Evolutionary conservation across 2,888 invertebrate species (phyloP).

Genomic region (Busseola fusca): DNA sequence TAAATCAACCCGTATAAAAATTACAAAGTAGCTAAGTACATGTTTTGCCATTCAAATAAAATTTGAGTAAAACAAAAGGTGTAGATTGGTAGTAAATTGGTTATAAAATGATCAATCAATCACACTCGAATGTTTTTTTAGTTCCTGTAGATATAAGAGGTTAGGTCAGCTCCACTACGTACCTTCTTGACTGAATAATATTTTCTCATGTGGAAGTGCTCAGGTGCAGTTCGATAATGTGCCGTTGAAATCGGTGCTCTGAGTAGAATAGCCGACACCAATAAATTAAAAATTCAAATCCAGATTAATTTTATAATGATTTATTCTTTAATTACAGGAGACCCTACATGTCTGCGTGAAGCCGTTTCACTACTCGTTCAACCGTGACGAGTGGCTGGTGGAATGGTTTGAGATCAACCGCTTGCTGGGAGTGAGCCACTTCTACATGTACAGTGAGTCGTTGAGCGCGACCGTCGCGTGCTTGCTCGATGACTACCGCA

Average conservation of each 20-base stretch:
- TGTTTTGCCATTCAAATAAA: not conserved
- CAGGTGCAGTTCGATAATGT: not conserved
- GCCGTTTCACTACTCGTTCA: constrained; percentile 96
- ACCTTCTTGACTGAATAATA: not conserved
- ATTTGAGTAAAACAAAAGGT: not conserved
- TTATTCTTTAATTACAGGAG: constrained; percentile 77
- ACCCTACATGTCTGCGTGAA: constrained; percentile 95
- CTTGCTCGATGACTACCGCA: constrained; percentile 91
- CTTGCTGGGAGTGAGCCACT: constrained; percentile 94
- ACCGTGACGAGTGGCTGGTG: constrained; percentile 94
- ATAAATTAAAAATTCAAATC: not conserved
- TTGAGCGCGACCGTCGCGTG: constrained; percentile 94
- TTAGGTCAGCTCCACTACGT: not conserved
- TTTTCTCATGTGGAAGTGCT: not conserved
- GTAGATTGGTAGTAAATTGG: not conserved
- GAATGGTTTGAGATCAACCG: constrained; percentile 97
- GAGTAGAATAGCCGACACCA: not conserved
- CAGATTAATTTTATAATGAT: not conserved
- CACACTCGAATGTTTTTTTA: not conserved
- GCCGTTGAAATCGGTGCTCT: not conserved
- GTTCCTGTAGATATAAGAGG: not conserved
- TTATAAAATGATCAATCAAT: not conserved
- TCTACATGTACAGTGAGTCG: constrained; percentile 97
- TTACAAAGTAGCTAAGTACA: not conserved
- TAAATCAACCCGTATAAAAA: too few relatives aligned